Percentiles rank a stretch among this genome's conserved stretches.
Evolutionary conservation across 2,888 invertebrate genomes (phyloP).

Genomic region (Xestoiulus laeticollis): DNA sequence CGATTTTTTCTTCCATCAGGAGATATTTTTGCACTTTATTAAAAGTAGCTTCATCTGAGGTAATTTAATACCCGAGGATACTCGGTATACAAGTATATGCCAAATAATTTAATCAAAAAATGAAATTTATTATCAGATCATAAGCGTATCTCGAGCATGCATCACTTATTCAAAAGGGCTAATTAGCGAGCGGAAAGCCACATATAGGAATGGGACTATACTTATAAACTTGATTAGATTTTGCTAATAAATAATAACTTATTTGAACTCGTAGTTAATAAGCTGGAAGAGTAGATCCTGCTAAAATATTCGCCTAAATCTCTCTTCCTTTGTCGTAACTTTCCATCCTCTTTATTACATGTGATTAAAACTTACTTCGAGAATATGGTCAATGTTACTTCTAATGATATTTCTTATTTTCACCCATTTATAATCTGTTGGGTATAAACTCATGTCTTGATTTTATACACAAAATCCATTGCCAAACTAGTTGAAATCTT

Average conservation of each 20-base stretch:
- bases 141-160: not conserved
- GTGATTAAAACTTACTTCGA: not conserved
- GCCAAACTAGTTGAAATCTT: not conserved
- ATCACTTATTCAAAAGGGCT: not conserved
- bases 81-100: not conserved
- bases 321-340: not conserved
- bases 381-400: not conserved
- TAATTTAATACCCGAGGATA: not conserved
- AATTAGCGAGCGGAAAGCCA: not conserved
- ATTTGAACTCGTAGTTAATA: not conserved
- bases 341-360: not conserved
- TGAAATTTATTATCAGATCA: constrained; percentile 19
- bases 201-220: not conserved
- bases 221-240: constrained; percentile 5
- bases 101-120: constrained; percentile 34
- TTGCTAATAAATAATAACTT: constrained; percentile 34
- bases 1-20: not conserved
- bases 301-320: not conserved
- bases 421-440: not conserved
- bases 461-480: not conserved
- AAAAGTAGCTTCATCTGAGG: not conserved
- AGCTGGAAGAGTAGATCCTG: not conserved
- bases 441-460: not conserved
- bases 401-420: not conserved
- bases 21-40: constrained; percentile 23